These are phyloP conservation scores for Medauroidea extradentata DNA, from an alignment of 1,140 invertebrate genomes.

Conservation along the genomic window DNA sequence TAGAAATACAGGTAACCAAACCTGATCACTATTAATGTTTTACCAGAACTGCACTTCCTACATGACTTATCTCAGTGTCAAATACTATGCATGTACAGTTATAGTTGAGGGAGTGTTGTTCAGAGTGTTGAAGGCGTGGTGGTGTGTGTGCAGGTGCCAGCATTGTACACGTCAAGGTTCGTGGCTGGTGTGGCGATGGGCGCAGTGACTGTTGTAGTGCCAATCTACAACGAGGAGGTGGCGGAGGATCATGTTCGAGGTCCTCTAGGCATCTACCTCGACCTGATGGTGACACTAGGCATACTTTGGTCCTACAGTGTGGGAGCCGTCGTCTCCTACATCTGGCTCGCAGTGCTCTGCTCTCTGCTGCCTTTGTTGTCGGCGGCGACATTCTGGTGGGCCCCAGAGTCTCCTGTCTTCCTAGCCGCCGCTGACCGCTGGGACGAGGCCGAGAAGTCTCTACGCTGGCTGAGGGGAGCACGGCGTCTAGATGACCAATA, in stretches of 20 bases:
- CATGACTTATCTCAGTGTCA: no score
- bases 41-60: no score
- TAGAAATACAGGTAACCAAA: no score
- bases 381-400: slow-evolving; percentile 43
- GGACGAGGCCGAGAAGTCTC: slow-evolving; percentile 21
- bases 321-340: slow-evolving; percentile 43
- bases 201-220: slow-evolving; percentile 56
- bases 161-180: slow-evolving; percentile 54
- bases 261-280: slow-evolving; percentile 51
- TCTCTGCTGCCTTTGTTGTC: slow-evolving; percentile 46
- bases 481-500: no score
- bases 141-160: slow-evolving; percentile 24
- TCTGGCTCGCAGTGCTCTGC: slow-evolving; percentile 41
- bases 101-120: no score
- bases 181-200: slow-evolving; percentile 59
- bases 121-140: no score
- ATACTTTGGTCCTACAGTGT: slow-evolving; percentile 51
- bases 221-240: slow-evolving; percentile 58
- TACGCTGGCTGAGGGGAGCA: slow-evolving; percentile 38
- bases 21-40: no score
- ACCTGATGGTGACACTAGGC: slow-evolving; percentile 53
- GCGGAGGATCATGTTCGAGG: slow-evolving; percentile 53
- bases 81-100: no score
- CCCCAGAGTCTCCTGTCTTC: slow-evolving; percentile 46
- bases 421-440: slow-evolving; percentile 33